Evolutionary conservation across 1,140 invertebrate genomes (phyloP), one percentile per base, ranked within the genome.

Genomic region (Macrobrachium rosenbergii): DNA sequence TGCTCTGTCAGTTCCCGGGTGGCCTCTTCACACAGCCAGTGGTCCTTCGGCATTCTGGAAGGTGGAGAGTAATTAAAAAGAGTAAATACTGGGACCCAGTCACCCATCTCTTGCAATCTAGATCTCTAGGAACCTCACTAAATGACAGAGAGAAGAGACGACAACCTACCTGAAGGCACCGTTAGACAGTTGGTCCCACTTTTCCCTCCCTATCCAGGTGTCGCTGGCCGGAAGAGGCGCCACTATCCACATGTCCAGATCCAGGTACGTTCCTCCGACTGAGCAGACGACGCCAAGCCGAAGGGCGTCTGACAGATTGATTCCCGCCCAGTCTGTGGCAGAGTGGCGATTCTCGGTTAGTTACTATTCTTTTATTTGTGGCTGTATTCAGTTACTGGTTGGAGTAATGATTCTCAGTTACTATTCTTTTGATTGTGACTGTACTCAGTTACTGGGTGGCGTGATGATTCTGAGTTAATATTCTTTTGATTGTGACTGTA

Each of bases 211-310:
- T 21, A 81, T 81, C 79, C 79, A 81, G 37, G 63, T n/a, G 16
- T 81, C 79, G 17, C 37, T 52, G 62, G 62, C 3, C 5, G 79
- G 79, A 11, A 81, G 60, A 16, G 79, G 63, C 17, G 79, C 79
- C 17, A 81, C 63, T 45, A 21, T 67, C 79, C 79, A 81, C 62
- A 81, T 81, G 63, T 81, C 79, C 60, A 81, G 19, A 63, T 81
- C 79, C 16, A 81, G 62, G 63, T 81, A 81, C 7, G 60, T 81
- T n/a, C 79, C 79, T 14, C 79, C 79, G 23, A 81, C 62, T 3
- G 79, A 81, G 62, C 79, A 81, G 21, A 81, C 79, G 10, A 81
- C 62, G 17, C 79, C 79, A 28, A 81, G 79, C 62, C 79, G 16
- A 14, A 81, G 37, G 14, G 79, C 79, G 43, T 81, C 79, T 19